These are phyloP conservation scores for Argyrosomus japonicus DNA, from an alignment of 2,113 vertebrate genomes.

Conservation along the genomic window DNA sequence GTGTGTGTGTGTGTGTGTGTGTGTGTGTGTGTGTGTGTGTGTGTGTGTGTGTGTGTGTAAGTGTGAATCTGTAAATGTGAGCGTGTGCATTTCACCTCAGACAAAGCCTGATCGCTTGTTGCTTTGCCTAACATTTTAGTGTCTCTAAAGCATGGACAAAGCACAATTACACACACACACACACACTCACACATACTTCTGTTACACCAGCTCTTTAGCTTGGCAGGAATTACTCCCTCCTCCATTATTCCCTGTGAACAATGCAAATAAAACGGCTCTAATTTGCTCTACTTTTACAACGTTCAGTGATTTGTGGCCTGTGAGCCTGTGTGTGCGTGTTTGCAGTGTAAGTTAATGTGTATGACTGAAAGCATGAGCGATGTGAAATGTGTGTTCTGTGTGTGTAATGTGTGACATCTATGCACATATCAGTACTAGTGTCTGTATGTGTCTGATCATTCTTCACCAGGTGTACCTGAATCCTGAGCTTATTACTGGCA, in stretches of 20 bases:
- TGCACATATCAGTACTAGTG: conserved; percentile 6
- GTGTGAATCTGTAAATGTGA: conserved; percentile 40
- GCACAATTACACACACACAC: conserved; percentile 33
- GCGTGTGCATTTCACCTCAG: conserved; percentile 34
- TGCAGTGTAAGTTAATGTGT: conserved; percentile 33
- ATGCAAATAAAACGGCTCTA: conserved; percentile 69
- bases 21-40: conserved; percentile 36
- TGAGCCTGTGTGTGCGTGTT: conserved; percentile 36
- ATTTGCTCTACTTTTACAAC: conserved; percentile 73
- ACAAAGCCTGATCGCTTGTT: conserved; percentile 62
- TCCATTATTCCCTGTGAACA: conserved; percentile 70
- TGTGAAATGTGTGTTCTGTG: conserved; percentile 8
- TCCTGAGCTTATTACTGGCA: conserved; percentile 28
- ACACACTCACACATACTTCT: conserved; percentile 22
- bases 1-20: conserved; percentile 33
- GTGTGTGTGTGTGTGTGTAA: conserved; percentile 38
- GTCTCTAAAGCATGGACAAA: conserved; percentile 52
- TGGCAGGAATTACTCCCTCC: conserved; percentile 51
- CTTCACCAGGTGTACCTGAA: conserved; percentile 38
- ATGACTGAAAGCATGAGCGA: conserved; percentile 17
- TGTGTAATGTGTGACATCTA: conserved; percentile 30
- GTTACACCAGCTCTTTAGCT: conserved; percentile 42
- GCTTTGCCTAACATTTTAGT: conserved; percentile 49
- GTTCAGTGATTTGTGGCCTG: conserved; percentile 64
- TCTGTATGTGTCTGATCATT: conserved; percentile 25